Evolutionary conservation across 2,888 invertebrate species (phyloP), one percentile per base, ranked within the genome.

Genomic region (Drosophila buzzatii): DNA sequence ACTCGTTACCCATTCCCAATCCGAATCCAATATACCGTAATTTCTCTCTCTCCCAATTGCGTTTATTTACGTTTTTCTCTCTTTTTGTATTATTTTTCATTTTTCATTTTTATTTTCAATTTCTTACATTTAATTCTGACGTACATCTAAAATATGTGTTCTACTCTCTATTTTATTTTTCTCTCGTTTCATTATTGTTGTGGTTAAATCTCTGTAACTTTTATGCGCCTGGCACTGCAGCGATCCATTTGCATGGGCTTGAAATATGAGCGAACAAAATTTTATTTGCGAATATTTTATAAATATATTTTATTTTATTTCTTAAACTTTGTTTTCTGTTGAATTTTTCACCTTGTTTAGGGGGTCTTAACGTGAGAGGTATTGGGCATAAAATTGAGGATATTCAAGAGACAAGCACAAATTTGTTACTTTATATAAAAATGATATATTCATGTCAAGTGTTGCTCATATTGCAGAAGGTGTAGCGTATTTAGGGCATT

Each of bases 141-240:
- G 73, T 85, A 85, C 85, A 88, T 80, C 88, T 85, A 85, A 89
- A 83, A 72, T 82, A 88, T 88, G 89, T 86, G 70, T 83, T 78
- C 81, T 70, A 81, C 68, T 68, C 71, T 64, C 35, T 47, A 18
- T n/a, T 23, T 1, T 27, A 20, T 51, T 6, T 35, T 7, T 20
- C 35, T 27, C 49, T 51, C 33, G 10, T 44, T 47, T 64, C 18
- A 51, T 75, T 73, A 68, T 80, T 70, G 63, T 73, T 72, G 68
- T 79, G 70, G 70, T 20, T 68, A 56, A 56, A 56, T 68, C 62
- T 56, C 58, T 73, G 45, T 47, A 60, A 51, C 52, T 53, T 37
- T 20, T 42, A 9, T 18, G 35, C n/a, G 16, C 49, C 49, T 49
- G 56, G 41, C 71, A 61, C 57, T 62, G 64, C 51, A 72, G 66